Conservation (phyloP, 2,113 vertebrate species). For the Cryptomyrus ogoouensis region DNA sequence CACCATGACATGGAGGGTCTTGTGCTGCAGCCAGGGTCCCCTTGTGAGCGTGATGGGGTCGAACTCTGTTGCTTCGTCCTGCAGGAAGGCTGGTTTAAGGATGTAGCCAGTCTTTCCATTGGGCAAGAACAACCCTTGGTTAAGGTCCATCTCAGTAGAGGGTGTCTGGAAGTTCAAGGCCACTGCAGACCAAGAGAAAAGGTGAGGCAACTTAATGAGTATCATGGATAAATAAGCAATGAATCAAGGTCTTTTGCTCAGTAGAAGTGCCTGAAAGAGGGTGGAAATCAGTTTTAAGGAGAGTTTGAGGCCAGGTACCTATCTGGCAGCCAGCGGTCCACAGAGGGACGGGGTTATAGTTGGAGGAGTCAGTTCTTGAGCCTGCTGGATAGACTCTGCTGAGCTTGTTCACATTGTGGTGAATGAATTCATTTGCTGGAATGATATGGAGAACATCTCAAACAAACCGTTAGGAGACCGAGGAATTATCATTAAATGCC, state of each 20-base stretch:
- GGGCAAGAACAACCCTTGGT: conserved; percentile 81
- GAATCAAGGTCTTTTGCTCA: neutral
- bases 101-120: conserved; percentile 85
- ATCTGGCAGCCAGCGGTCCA: conserved; percentile 93
- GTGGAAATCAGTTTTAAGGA: neutral
- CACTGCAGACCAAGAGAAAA: conserved; percentile 58
- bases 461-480: neutral
- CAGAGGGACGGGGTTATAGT: conserved; percentile 80
- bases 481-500: neutral
- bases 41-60: conserved; percentile 71
- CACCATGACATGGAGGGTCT: conserved; percentile 79
- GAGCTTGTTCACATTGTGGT: conserved; percentile 75
- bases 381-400: conserved; percentile 85
- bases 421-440: conserved; percentile 69
- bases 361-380: conserved; percentile 83
- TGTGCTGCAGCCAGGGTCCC: conserved; percentile 75
- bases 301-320: conserved; percentile 51
- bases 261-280: neutral
- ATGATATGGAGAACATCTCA: neutral
- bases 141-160: conserved; percentile 78
- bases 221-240: neutral
- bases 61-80: conserved; percentile 68
- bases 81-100: conserved; percentile 84
- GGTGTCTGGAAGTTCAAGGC: conserved; percentile 91
- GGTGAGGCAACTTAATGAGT: neutral